Percentiles rank a stretch among this genome's conserved stretches.
These are phyloP conservation scores for Pocota personata DNA, from an alignment of 2,888 invertebrate species.

Conservation along the genomic window DNA sequence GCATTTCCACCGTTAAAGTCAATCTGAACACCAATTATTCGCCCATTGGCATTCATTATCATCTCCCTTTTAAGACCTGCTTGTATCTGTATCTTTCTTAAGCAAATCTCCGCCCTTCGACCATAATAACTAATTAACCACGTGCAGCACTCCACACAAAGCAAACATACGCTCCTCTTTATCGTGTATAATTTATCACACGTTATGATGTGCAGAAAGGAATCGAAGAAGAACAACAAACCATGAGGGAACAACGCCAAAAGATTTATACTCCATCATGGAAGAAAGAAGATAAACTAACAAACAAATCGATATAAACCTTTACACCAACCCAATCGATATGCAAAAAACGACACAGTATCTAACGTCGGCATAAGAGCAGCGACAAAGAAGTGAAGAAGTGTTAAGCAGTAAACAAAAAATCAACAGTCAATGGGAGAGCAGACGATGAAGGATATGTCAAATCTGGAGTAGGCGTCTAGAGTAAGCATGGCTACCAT, in stretches of 20 bases:
- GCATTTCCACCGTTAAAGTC: neutral
- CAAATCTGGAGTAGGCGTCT: neutral
- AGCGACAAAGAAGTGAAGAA: constrained; percentile 18
- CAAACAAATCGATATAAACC: neutral
- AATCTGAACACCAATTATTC: neutral
- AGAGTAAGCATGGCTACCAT: neutral
- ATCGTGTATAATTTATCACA: constrained; percentile 44
- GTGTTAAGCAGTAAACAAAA: neutral
- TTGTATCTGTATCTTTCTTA: constrained; percentile 10
- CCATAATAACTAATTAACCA: constrained; percentile 50
- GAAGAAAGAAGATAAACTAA: constrained; percentile 40
- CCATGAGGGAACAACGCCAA: neutral
- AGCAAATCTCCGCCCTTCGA: constrained; percentile 48
- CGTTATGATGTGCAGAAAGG: constrained; percentile 59
- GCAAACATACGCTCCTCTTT: constrained; percentile 17
- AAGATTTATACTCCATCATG: constrained; percentile 53
- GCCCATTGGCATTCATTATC: neutral
- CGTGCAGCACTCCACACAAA: constrained; percentile 46
- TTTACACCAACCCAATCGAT: neutral
- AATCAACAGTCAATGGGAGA: neutral
- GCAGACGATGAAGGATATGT: neutral
- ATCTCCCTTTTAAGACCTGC: neutral
- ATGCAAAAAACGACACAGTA: neutral
- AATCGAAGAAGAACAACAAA: neutral
- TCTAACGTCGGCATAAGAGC: constrained; percentile 10